Conservation (phyloP, 2,113 vertebrate species). For the Leucosticte australis region DNA sequence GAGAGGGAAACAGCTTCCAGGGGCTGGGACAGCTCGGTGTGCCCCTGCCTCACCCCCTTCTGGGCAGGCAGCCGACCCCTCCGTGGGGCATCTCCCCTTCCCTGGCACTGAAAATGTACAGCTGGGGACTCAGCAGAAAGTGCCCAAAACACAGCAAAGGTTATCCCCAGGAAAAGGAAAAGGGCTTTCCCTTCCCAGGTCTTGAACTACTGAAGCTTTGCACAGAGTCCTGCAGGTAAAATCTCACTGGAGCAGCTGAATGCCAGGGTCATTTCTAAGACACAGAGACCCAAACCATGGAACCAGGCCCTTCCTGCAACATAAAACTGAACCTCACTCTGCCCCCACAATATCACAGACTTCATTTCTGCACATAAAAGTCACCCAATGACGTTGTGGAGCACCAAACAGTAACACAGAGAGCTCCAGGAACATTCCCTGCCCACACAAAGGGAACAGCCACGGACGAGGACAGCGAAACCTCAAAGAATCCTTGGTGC, state of each 20-base stretch:
- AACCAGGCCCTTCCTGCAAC: neutral
- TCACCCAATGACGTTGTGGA: fast-evolving
- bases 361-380: fast-evolving
- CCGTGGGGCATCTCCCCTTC: neutral
- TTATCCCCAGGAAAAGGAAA: neutral
- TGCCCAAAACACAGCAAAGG: neutral
- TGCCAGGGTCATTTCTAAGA: neutral
- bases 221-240: neutral
- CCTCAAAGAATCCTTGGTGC: fast-evolving
- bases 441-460: fast-evolving
- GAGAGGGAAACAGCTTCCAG: neutral
- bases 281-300: neutral
- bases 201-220: neutral
- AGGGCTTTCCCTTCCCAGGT: neutral
- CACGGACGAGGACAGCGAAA: fast-evolving
- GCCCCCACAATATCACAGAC: fast-evolving
- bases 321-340: neutral
- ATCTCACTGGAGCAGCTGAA: neutral
- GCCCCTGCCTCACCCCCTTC: neutral
- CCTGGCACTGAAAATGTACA: neutral
- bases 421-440: neutral
- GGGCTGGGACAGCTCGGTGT: neutral
- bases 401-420: neutral
- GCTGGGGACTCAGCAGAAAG: neutral
- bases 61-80: neutral